Conservation (phyloP, 2,113 vertebrate genomes). For the Zingel zingel region DNA sequence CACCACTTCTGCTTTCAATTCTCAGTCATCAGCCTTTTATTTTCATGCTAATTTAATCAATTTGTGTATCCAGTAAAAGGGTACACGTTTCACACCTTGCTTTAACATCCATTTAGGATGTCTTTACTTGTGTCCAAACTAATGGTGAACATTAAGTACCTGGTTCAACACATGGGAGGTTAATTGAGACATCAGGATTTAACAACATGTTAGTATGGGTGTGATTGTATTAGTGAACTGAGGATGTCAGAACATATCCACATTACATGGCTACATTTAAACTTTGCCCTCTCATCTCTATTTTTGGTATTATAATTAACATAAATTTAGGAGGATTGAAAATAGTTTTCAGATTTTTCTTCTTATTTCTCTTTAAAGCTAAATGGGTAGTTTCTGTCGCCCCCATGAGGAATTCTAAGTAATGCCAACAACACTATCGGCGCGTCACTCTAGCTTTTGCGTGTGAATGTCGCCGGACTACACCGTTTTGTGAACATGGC, state of each 20-base stretch:
- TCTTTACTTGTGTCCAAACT: constrained; percentile 1
- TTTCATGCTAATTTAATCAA: constrained; percentile 52
- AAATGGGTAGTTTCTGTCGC: too few relatives aligned
- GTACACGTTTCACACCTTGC: constrained; percentile 16
- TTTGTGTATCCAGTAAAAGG: constrained; percentile 2
- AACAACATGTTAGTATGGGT: not conserved
- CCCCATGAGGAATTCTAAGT: too few relatives aligned
- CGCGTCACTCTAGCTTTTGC: too few relatives aligned
- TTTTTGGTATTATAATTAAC: not conserved
- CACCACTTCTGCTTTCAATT: not conserved
- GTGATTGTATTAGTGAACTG: constrained; percentile 22
- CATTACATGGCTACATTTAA: not conserved
- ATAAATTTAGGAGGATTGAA: not conserved
- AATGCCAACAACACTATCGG: too few relatives aligned
- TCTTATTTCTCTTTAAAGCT: not conserved
- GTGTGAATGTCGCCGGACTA: too few relatives aligned
- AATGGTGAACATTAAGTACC: constrained; percentile 15
- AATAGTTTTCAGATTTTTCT: not conserved
- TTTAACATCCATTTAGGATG: constrained; percentile 11
- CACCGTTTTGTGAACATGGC: too few relatives aligned
- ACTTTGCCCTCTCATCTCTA: not conserved
- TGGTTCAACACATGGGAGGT: constrained; percentile 18
- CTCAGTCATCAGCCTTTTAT: constrained; percentile 15
- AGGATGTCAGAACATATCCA: constrained; percentile 6
- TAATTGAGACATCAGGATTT: constrained; percentile 9